Base-by-base conservation (phyloP, 2,797 vertebrate species). In the Lates japonicus region DNA sequence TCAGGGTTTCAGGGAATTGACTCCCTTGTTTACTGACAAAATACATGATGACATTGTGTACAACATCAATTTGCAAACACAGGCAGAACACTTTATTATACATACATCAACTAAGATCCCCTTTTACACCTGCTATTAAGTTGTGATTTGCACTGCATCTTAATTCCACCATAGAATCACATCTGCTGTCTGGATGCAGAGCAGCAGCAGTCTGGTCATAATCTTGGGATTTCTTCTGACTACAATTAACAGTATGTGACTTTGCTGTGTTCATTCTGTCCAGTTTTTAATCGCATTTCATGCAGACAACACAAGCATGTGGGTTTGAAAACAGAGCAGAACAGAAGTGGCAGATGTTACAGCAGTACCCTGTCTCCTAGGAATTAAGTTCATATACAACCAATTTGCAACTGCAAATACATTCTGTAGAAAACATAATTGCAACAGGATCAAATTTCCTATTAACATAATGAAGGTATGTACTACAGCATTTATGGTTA, bases 51-150 rank as follows among this genome's bases (percentile, higher is more conserved):
- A 31, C 52, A 37, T 33, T 20, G 14, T 35, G 17, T 14, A 37
- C 48, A n/a, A 3, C 33, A 13, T 17, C 0, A 58, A 3, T 72
- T 63, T 64, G 42, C 55, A 74, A 55, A 70, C 59, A 68, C 58
- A 57, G 64, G 42, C 65, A 19, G 37, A 58, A 29, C 22, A 10
- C 39, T 31, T 59, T 39, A 70, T 59, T 58, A 67, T 14, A 63
- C n/a, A 60, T 17, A 61, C 64, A 46, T 59, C 7, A 29, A 39
- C 49, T n/a, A 39, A 31, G 55, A 52, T 29, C 29, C 55, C 55
- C 52, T 29, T 78, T 72, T 71, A 46, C 44, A 20, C 55, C 77
- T 39, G 51, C 11, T 39, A 29, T 61, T 55, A 22, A 17, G 22
- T 48, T 48, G 17, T 19, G 61, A 69, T 78, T 72, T 59, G 7